These are phyloP conservation scores for Microcebus tavaratra DNA, from an alignment of 2,113 vertebrate genomes.

Conservation along the genomic window DNA sequence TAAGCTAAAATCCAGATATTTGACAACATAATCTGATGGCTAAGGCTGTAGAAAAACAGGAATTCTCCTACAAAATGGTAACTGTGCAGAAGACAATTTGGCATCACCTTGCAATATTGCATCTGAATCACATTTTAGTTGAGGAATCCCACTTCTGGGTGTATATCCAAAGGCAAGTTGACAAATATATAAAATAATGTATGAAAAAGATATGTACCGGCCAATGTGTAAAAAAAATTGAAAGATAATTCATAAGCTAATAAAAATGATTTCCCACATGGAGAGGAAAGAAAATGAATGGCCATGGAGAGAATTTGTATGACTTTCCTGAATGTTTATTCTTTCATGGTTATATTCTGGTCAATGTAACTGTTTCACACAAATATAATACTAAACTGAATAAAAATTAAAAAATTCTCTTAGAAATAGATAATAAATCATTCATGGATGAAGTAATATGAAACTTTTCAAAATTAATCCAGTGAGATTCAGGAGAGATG, in stretches of 20 bases:
- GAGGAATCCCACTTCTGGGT: not conserved
- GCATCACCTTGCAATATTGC: not conserved
- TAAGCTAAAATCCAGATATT: not conserved
- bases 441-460: not conserved
- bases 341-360: not conserved
- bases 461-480: not conserved
- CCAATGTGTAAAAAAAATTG: not conserved
- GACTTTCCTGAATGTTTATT: not conserved
- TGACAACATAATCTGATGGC: not conserved
- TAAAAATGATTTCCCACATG: no score
- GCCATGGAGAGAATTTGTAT: rapidly evolving
- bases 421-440: not conserved
- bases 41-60: not conserved
- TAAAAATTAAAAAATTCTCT: not conserved
- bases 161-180: not conserved
- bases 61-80: not conserved
- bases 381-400: not conserved
- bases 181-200: not conserved
- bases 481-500: not conserved
- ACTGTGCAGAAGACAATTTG: not conserved
- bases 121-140: not conserved
- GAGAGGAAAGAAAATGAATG: not conserved
- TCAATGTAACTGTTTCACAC: not conserved
- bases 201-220: not conserved
- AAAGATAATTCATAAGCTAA: not conserved